Conservation (phyloP, 2,888 invertebrate genomes). For the Sceliomorpha sp. region DNA sequence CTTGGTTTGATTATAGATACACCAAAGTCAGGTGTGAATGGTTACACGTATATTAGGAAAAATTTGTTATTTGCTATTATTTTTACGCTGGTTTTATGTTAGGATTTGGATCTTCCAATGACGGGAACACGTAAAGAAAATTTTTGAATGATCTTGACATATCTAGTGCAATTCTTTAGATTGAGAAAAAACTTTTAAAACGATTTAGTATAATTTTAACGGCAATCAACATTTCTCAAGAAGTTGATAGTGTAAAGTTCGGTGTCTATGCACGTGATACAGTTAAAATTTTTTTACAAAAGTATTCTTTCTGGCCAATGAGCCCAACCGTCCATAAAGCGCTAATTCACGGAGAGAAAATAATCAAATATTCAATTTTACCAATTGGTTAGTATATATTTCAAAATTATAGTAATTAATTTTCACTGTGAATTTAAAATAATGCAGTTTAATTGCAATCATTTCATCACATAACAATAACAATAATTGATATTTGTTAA, state of each 20-base stretch:
- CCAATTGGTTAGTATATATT: conserved; percentile 10
- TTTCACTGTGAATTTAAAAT: background rate
- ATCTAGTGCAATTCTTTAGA: conserved; percentile 1
- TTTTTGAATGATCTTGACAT: conserved; percentile 9
- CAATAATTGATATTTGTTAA: background rate
- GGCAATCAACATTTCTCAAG: conserved; percentile 10
- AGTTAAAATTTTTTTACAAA: conserved; percentile 7
- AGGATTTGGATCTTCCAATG: conserved; percentile 20
- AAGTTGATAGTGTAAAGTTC: conserved; percentile 19
- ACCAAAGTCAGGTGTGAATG: conserved; percentile 18
- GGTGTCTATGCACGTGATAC: conserved; percentile 9
- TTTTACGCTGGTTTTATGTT: background rate
- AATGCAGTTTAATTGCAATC: background rate
- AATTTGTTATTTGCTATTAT: conserved; percentile 2
- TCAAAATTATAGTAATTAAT: background rate
- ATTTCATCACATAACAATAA: background rate
- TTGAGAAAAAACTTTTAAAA: conserved; percentile 12
- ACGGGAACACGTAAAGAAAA: conserved; percentile 19
- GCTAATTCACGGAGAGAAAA: conserved; percentile 19
- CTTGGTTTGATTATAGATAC: conserved; percentile 24
- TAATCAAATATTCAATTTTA: conserved; percentile 9
- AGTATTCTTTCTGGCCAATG: conserved; percentile 16
- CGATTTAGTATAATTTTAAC: conserved; percentile 11
- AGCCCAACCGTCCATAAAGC: conserved; percentile 25
- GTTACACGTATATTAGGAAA: background rate